Evolutionary conservation across 2,113 vertebrate genomes (phyloP).

Genomic region (Melospiza melodia): DNA sequence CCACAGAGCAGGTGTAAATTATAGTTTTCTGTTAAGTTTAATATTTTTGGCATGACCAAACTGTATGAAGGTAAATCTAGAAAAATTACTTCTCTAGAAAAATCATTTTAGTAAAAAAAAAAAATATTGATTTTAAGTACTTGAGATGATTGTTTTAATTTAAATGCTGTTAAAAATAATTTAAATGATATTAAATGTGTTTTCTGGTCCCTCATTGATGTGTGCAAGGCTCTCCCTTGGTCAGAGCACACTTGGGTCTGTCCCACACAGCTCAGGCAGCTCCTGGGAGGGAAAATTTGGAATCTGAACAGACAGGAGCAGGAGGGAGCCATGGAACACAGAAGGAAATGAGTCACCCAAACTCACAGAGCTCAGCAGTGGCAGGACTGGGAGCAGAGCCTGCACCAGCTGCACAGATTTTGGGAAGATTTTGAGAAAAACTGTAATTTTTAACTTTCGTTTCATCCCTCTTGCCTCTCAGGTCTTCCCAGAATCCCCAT

Average conservation of each 20-base stretch:
- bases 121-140: neutral
- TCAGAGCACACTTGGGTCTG: too few relatives aligned
- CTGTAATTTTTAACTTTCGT: neutral
- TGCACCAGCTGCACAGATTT: neutral
- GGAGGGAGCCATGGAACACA: neutral
- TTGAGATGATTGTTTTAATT: neutral
- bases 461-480: neutral
- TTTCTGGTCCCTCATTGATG: neutral
- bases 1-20: neutral
- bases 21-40: neutral
- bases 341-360: slow-evolving; percentile 50
- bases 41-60: neutral
- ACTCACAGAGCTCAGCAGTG: neutral
- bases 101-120: neutral
- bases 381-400: neutral
- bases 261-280: neutral
- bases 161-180: neutral
- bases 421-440: neutral
- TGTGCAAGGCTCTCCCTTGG: neutral
- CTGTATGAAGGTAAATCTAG: neutral
- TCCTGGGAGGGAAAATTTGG: neutral
- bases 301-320: slow-evolving; percentile 35
- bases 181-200: neutral
- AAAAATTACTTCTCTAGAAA: neutral
- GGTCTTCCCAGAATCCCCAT: neutral